Conservation (phyloP, 2,888 invertebrate species). For the Temnothorax unifasciatus region DNA sequence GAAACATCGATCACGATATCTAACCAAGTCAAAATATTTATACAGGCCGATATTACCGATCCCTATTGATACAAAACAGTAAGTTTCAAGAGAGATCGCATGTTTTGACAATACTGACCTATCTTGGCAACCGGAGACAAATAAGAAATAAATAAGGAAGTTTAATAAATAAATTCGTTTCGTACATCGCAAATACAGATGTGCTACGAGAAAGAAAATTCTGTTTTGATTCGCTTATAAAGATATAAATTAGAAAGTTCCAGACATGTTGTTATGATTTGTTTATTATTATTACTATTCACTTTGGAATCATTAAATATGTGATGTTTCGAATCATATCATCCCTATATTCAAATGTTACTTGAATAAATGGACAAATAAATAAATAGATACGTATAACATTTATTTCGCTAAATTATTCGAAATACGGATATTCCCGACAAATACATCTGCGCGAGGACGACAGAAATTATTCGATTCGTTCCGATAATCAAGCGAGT, state of each 20-base stretch:
- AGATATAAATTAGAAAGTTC: not conserved
- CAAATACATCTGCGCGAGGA: not conserved
- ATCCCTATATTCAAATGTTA: not conserved
- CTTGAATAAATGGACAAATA: not conserved
- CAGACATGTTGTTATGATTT: not conserved
- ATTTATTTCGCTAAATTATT: constrained; percentile 35
- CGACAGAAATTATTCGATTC: constrained; percentile 58
- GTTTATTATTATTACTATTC: not conserved
- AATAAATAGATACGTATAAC: not conserved
- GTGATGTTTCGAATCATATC: not conserved
- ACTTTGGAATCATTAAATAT: constrained; percentile 1
- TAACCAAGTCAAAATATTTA: constrained; percentile 10
- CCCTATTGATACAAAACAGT: not conserved
- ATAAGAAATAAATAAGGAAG: constrained; percentile 9
- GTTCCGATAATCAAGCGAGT: constrained; percentile 67
- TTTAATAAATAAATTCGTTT: constrained; percentile 3
- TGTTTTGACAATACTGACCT: not conserved
- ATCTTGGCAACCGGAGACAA: not conserved
- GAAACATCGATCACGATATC: not conserved
- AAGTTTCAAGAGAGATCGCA: not conserved
- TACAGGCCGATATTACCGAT: not conserved
- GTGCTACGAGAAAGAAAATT: not conserved
- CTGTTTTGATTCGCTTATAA: not conserved
- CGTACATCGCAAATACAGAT: not conserved
- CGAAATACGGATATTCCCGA: constrained; percentile 50